Percentiles rank a stretch among this genome's conserved stretches.
phyloP scores from a whole-genome alignment of 2,113 vertebrate species.

The Hipposideros armiger region DNA sequence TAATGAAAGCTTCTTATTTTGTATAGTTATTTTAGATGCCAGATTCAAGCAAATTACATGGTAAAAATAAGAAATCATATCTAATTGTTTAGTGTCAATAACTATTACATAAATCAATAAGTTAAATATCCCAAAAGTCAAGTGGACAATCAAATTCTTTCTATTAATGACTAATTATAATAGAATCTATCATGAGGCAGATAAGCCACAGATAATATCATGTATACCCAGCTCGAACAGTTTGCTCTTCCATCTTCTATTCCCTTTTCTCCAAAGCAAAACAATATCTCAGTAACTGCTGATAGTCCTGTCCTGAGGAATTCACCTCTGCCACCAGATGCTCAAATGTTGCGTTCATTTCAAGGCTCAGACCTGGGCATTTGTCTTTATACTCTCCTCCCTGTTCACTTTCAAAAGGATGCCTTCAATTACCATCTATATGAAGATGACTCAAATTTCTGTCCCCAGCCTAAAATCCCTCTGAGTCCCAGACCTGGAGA shows the following conservation, averaged over 20 bases:
- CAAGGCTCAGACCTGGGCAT: not conserved
- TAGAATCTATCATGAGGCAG: not conserved
- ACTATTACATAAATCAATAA: constrained; percentile 31
- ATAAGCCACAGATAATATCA: not conserved
- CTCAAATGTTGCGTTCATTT: not conserved
- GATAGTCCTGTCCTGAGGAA: not conserved
- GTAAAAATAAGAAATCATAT: not conserved
- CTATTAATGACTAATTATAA: constrained; percentile 24
- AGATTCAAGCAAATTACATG: constrained; percentile 15
- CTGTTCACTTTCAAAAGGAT: not conserved
- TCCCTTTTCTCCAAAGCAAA: constrained; percentile 14
- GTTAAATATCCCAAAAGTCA: constrained; percentile 37
- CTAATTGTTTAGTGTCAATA: constrained; percentile 33
- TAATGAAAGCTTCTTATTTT: constrained; percentile 9
- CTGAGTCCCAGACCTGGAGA: not conserved
- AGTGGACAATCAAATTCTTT: not conserved
- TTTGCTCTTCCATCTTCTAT: not conserved
- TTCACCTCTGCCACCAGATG: not conserved
- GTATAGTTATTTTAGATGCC: not conserved
- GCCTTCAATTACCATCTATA: not conserved
- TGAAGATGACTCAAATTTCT: not conserved
- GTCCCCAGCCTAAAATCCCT: not conserved
- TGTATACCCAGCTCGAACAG: not conserved
- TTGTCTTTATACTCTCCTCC: not conserved
- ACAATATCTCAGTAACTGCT: not conserved